Base-by-base conservation (phyloP, 2,113 vertebrate genomes). In the Rhabdornis inornatus region DNA sequence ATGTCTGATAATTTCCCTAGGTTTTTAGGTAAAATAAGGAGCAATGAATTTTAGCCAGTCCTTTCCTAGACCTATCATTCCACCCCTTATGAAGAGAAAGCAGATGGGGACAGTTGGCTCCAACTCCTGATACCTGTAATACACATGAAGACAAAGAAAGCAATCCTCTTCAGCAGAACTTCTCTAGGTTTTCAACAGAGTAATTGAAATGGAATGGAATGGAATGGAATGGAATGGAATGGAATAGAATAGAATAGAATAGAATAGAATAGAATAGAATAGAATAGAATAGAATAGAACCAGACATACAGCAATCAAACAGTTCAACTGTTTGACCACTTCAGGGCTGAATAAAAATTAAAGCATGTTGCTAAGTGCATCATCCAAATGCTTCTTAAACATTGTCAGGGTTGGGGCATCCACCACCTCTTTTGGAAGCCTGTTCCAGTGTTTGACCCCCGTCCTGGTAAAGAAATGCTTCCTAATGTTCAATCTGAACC, bases 221-320 rank as follows among this genome's bases (percentile, higher is more conserved):
- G 19, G 70, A n/a, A 47, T 31, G 18, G 74, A 52, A 50, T n/a
- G 23, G 68, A 52, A 44, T 39, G 18, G 57, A 31, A 52, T 35
- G 23, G 68, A 23, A 33, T 28, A 17, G 44, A 31, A 10, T 6
- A 33, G 64, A 52, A 12, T 33, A 27, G 60, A 65, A 30, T 65
- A 30, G 60, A 65, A n/a, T 79, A 30, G 76, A 65, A 35, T 66
- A 25, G 77, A 66, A 53, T 65, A 31, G 68, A 61, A 37, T 45
- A 31, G 66, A 57, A 33, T 33, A 27, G 64, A 61, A 39, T 18
- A 37, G 27, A 22, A 33, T 18, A 35, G 45, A 33, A 61, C 2
- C 2, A 63, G 79, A 39, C 10, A 5, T 27, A 42, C 9, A 47
- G 3, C 0, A 0, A 27, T 7, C 25, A 33, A 24, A 9, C 23